phyloP scores from a whole-genome alignment of 2,888 invertebrate genomes.

The Alsophila aescularia region DNA sequence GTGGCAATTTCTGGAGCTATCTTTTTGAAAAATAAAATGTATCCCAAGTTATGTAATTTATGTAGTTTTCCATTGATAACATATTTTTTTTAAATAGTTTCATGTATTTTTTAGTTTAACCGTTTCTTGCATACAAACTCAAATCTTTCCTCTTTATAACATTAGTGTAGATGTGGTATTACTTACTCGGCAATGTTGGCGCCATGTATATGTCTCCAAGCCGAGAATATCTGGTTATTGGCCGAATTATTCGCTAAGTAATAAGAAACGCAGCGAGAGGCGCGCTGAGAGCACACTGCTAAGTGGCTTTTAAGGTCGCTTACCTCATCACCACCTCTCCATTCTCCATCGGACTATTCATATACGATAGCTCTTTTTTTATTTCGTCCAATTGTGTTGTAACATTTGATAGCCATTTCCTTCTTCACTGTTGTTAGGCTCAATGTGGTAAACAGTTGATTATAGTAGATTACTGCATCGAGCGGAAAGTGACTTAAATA shows the following conservation, averaged over 20 bases:
- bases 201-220: slow-evolving; percentile 13
- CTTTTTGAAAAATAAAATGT: too few species aligned
- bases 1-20: too few species aligned
- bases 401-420: slow-evolving; percentile 29
- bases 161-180: too few species aligned
- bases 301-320: slow-evolving; percentile 82
- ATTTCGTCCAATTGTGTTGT: slow-evolving; percentile 53
- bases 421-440: slow-evolving; percentile 15
- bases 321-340: slow-evolving; percentile 65
- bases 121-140: too few species aligned
- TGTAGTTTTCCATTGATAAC: too few species aligned
- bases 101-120: too few species aligned
- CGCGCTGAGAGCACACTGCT: slow-evolving; percentile 66
- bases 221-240: slow-evolving; percentile 20
- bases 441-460: neutral
- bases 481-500: too few species aligned
- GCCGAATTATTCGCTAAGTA: slow-evolving; percentile 64
- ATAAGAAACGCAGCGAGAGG: slow-evolving; percentile 69
- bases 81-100: too few species aligned
- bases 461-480: too few species aligned
- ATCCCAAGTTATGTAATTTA: too few species aligned
- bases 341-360: slow-evolving; percentile 60
- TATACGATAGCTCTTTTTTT: slow-evolving; percentile 63
- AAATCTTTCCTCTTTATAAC: too few species aligned
- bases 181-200: neutral